Percentiles rank a stretch among this genome's conserved stretches.
Evolutionary conservation across 2,888 invertebrate genomes (phyloP).

Genomic region (Pandemis heparana): DNA sequence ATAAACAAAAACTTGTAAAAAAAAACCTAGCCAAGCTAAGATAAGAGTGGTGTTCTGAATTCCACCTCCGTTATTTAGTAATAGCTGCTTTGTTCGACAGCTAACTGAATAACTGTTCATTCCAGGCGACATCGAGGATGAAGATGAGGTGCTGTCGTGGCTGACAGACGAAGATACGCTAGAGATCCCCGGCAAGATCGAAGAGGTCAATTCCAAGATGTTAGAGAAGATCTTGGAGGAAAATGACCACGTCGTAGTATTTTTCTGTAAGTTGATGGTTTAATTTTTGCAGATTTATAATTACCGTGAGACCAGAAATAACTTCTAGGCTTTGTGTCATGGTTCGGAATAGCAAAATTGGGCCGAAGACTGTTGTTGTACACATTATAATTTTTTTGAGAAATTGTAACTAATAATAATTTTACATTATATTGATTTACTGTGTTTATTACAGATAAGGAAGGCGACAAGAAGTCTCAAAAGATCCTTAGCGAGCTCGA

Average conservation of each 20-base stretch:
- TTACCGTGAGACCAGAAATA: not conserved
- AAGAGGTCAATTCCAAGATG: slow-evolving; percentile 96
- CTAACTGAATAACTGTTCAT: slow-evolving; percentile 9
- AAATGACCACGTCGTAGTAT: slow-evolving; percentile 95
- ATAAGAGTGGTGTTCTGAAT: not conserved
- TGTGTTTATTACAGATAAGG: slow-evolving; percentile 88
- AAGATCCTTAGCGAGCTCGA: slow-evolving; percentile 95
- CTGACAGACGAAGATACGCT: slow-evolving; percentile 95
- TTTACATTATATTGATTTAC: not conserved
- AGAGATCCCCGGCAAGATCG: slow-evolving; percentile 96
- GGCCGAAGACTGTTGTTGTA: no score
- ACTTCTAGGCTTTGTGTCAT: not conserved
- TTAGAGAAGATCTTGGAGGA: slow-evolving; percentile 95
- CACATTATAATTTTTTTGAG: no score
- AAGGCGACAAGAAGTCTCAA: slow-evolving; percentile 95
- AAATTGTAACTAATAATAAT: no score
- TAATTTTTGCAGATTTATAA: not conserved
- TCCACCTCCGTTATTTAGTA: no score
- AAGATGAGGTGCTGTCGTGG: slow-evolving; percentile 96
- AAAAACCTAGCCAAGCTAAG: no score
- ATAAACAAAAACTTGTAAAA: no score
- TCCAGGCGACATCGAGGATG: slow-evolving; percentile 93
- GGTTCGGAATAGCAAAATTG: no score
- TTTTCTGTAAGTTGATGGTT: slow-evolving; percentile 91
- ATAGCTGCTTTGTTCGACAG: not conserved